Evolutionary conservation across 2,113 vertebrate genomes (phyloP).

Genomic region (Poeciliopsis retropinna): DNA sequence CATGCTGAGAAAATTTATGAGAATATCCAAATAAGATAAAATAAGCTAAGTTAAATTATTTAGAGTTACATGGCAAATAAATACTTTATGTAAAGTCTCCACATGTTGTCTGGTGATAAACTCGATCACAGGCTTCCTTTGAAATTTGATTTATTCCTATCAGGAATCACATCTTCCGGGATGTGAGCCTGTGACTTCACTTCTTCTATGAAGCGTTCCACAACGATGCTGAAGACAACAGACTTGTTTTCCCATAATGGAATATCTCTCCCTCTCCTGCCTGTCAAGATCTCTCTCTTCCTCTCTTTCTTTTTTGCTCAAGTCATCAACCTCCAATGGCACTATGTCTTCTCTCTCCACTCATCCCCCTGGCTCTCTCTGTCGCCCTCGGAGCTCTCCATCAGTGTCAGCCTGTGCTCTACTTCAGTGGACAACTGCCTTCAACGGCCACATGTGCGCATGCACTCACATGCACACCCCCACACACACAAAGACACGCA

Average conservation of each 20-base stretch:
- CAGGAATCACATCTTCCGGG: conserved; percentile 47
- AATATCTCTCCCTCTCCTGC: conserved; percentile 50
- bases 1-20: too few species aligned
- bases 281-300: conserved; percentile 44
- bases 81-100: conserved; percentile 9
- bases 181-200: conserved; percentile 56
- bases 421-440: conserved; percentile 64
- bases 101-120: conserved; percentile 27
- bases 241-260: conserved; percentile 57
- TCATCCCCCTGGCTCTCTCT: conserved; percentile 45
- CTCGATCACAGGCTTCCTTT: conserved; percentile 14
- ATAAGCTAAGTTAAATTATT: background rate
- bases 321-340: conserved; percentile 65
- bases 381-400: conserved; percentile 66
- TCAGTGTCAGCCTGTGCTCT: conserved; percentile 71
- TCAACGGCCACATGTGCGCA: conserved; percentile 19
- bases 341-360: conserved; percentile 58
- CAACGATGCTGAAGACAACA: conserved; percentile 56
- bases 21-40: too few species aligned
- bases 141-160: conserved; percentile 56
- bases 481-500: conserved; percentile 1
- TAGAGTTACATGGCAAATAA: conserved; percentile 5
- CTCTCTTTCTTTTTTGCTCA: conserved; percentile 22
- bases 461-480: conserved; percentile 5
- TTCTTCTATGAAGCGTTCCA: conserved; percentile 54